Evolutionary conservation across 2,113 vertebrate species (phyloP).

Genomic region (Odocoileus virginianus): DNA sequence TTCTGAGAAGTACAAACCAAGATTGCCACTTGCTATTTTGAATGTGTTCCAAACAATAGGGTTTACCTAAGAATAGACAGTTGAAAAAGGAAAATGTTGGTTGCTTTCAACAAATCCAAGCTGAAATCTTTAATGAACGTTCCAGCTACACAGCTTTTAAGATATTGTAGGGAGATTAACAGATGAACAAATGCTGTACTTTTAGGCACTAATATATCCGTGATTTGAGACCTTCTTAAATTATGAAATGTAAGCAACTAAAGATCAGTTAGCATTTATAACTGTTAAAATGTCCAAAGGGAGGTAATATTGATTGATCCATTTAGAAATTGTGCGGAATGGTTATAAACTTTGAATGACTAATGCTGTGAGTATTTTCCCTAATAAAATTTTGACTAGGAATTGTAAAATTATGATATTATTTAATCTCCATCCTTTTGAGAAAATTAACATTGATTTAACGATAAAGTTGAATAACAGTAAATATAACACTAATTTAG

Average conservation of each 20-base stretch:
- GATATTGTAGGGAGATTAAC: not conserved
- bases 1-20: conserved; percentile 58
- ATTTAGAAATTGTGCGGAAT: not conserved
- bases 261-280: not conserved
- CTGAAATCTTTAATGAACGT: not conserved
- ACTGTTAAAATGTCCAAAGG: not conserved
- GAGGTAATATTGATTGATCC: not conserved
- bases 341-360: not conserved
- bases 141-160: not conserved
- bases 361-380: not conserved
- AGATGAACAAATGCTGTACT: not conserved
- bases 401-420: not conserved
- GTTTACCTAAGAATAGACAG: conserved; percentile 25
- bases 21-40: conserved; percentile 26
- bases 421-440: not conserved
- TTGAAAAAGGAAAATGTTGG: conserved; percentile 28
- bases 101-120: not conserved
- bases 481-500: not conserved
- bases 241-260: not conserved
- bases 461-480: not conserved
- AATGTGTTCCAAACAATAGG: conserved; percentile 11
- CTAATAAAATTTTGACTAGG: not conserved
- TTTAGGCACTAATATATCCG: not conserved
- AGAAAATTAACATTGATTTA: not conserved
- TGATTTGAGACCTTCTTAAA: not conserved